These are phyloP conservation scores for Meganola albula DNA, from an alignment of 2,888 invertebrate species.

Conservation along the genomic window DNA sequence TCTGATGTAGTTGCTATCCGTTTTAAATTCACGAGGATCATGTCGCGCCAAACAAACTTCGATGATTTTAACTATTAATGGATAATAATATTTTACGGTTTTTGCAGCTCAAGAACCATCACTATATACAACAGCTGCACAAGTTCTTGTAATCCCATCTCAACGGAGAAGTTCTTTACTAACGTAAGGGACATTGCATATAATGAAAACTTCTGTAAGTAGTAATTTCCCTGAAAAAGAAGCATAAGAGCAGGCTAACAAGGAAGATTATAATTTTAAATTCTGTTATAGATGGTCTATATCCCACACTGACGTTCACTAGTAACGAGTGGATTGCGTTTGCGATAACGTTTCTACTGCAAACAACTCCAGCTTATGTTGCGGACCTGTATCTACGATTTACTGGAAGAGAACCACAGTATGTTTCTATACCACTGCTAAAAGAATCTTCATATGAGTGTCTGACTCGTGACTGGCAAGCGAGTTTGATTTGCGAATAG, in stretches of 20 bases:
- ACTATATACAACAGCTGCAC: neutral
- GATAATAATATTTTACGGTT: neutral
- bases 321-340: neutral
- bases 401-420: neutral
- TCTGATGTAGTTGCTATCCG: no score
- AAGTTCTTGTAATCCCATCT: conserved; percentile 17
- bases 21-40: no score
- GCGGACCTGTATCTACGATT: neutral
- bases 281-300: neutral
- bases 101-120: neutral
- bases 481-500: no score
- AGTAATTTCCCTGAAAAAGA: neutral
- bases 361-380: neutral
- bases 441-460: no score
- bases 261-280: neutral
- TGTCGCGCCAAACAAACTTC: no score
- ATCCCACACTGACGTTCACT: neutral
- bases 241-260: neutral
- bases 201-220: neutral
- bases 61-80: neutral
- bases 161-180: conserved; percentile 27
- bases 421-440: no score
- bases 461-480: no score
- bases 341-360: neutral
- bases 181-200: neutral